Conservation (phyloP, 2,797 vertebrate species). For the Neoniphon sammara region DNA sequence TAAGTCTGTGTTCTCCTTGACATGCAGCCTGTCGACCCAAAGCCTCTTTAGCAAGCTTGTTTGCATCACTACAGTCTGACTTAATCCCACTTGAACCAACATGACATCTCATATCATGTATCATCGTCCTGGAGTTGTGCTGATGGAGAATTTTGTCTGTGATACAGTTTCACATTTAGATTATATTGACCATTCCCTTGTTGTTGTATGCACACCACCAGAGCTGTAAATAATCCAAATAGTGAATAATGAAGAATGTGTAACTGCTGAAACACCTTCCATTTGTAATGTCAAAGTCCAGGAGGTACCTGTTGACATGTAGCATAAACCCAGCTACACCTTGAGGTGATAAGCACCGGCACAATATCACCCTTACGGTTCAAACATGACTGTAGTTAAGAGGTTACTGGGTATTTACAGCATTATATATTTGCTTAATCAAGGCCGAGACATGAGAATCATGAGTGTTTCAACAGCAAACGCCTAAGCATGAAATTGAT, state of each 20-base stretch:
- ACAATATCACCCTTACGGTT: slow-evolving; percentile 47
- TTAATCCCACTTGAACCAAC: slow-evolving; percentile 35
- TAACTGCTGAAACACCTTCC: slow-evolving; percentile 30
- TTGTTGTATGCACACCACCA: neutral
- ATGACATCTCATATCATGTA: slow-evolving; percentile 21
- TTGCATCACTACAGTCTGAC: slow-evolving; percentile 34
- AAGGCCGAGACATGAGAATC: too few species aligned
- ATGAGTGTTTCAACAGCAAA: slow-evolving; percentile 40
- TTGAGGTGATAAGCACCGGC: slow-evolving; percentile 60
- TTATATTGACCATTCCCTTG: neutral
- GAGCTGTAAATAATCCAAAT: slow-evolving; percentile 21
- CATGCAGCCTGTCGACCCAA: neutral
- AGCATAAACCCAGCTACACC: slow-evolving; percentile 28
- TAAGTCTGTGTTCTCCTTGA: neutral
- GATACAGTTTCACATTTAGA: slow-evolving; percentile 35
- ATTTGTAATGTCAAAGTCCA: slow-evolving; percentile 31
- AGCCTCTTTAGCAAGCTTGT: slow-evolving; percentile 12
- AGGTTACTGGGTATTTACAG: slow-evolving; percentile 40
- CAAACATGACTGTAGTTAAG: slow-evolving; percentile 51
- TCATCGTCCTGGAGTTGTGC: slow-evolving; percentile 26
- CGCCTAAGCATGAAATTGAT: slow-evolving; percentile 24
- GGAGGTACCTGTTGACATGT: slow-evolving; percentile 51
- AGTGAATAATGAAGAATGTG: slow-evolving; percentile 44
- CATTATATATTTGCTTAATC: slow-evolving; percentile 25
- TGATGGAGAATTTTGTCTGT: slow-evolving; percentile 38